Conservation (phyloP, 2,888 invertebrate genomes). For the Aradus depressus region DNA sequence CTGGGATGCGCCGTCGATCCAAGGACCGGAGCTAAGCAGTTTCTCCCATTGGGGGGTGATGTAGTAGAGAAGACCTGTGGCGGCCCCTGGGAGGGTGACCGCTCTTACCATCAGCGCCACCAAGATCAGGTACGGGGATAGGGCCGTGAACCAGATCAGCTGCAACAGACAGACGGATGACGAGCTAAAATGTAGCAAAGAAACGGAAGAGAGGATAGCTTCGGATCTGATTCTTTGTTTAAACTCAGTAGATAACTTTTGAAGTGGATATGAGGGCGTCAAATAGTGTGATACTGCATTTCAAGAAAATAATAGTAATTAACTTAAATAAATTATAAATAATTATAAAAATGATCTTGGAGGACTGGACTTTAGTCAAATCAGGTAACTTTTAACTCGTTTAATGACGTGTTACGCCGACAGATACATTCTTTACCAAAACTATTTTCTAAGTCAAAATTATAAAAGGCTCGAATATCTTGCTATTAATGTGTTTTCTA, state of each 20-base stretch:
- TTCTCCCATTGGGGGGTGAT: constrained; percentile 50
- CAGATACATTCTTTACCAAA: too few species aligned
- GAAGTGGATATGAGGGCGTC: neutral
- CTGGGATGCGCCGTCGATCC: constrained; percentile 68
- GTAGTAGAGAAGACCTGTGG: constrained; percentile 52
- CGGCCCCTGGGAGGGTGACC: constrained; percentile 54
- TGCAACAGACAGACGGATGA: constrained; percentile 29
- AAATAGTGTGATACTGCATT: too few species aligned
- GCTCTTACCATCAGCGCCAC: constrained; percentile 53
- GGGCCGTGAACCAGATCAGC: constrained; percentile 67
- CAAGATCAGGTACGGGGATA: constrained; percentile 61
- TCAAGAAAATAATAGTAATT: too few species aligned
- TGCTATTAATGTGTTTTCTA: too few species aligned
- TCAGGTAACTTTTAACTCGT: too few species aligned
- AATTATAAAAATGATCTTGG: too few species aligned
- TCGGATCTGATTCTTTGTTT: neutral
- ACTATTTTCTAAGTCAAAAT: too few species aligned
- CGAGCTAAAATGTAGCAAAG: neutral
- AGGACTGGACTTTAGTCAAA: too few species aligned
- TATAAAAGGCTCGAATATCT: too few species aligned
- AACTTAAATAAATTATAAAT: too few species aligned
- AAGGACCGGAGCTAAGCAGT: constrained; percentile 44
- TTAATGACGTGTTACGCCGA: too few species aligned
- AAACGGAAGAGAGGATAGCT: neutral
- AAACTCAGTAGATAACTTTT: neutral